Base-by-base conservation (phyloP, 2,113 vertebrate genomes). In the Leiothrix lutea region DNA sequence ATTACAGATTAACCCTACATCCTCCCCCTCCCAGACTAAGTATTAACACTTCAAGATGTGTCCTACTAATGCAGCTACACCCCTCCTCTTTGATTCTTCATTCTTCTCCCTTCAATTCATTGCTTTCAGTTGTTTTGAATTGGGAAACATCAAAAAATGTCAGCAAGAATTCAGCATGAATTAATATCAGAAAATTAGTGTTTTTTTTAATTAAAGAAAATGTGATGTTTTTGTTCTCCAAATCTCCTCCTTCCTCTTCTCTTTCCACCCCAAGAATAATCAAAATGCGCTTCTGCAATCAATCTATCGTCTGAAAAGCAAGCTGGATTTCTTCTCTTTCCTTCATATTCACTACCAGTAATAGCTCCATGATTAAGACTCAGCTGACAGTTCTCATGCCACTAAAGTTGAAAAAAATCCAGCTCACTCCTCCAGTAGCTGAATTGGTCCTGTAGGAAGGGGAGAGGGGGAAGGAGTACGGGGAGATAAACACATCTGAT, bases 361-460 rank as follows among this genome's bases (percentile, higher is more conserved):
- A 86, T 91, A 95, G 91, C 92, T 95, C 80, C 70, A 81, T 92
- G 90, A 88, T 96, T 91, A 95, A 93, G 93, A 92, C 53, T 90
- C 70, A 94, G 83, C 66, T 93, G 81, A 92, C 91, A 84, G 40
- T 75, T 91, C 71, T 86, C 44, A 72, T 90, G 82, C 44, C 90
- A 92, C 56, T 69, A 42, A 86, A 97, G 29, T 38, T 88, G 88
- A 62, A 81, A 81, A 89, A 93, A 78, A 87, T 81, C 53, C 90
- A 95, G 51, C 82, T 96, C 65, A 40, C 92, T 92, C 91, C 80
- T 81, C 67, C 77, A 42, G 93, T 17, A 95, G 90, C 94, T 69
- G 61, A 81, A 81, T 71, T 82, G 84, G 47, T 86, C 61, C 45
- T 45, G 24, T 4, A 80, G 38, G 64, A 69, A 87, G 24, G 48